Percentiles rank a stretch among this genome's conserved stretches.
Evolutionary conservation across 2,888 invertebrate genomes (phyloP).

Genomic region (Mimas tiliae): DNA sequence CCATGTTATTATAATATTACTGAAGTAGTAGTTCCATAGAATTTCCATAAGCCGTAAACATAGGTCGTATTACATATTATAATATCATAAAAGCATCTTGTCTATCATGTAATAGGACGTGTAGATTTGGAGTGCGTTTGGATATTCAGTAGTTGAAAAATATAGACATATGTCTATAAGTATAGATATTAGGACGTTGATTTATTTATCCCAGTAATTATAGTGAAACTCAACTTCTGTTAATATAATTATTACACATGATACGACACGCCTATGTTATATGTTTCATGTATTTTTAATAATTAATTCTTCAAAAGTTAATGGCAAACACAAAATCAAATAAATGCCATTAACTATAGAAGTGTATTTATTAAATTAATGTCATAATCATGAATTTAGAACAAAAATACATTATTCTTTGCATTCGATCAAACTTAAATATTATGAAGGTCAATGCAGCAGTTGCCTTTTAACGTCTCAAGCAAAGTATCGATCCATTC

Average conservation of each 20-base stretch:
- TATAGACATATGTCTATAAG: no score
- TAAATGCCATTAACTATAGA: background rate
- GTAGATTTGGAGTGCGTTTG: no score
- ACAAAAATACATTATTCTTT: conserved; percentile 3
- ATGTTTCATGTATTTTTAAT: no score
- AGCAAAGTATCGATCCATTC: conserved; percentile 79
- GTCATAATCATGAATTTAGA: background rate
- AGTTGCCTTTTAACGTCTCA: conserved; percentile 79
- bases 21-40: background rate
- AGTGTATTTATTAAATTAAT: background rate
- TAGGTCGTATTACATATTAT: background rate
- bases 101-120: no score
- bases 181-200: no score
- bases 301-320: background rate
- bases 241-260: no score
- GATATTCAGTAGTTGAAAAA: no score
- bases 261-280: no score
- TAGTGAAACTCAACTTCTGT: no score
- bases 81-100: background rate
- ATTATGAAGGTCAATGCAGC: conserved; percentile 78
- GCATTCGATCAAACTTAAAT: conserved; percentile 23
- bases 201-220: no score
- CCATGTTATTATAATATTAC: conserved; percentile 3
- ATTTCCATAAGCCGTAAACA: background rate
- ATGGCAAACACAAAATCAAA: background rate